Evolutionary conservation across 2,113 vertebrate species (phyloP), one percentile per base, ranked within the genome.

Genomic region (Tenebrosternarchus preto): DNA sequence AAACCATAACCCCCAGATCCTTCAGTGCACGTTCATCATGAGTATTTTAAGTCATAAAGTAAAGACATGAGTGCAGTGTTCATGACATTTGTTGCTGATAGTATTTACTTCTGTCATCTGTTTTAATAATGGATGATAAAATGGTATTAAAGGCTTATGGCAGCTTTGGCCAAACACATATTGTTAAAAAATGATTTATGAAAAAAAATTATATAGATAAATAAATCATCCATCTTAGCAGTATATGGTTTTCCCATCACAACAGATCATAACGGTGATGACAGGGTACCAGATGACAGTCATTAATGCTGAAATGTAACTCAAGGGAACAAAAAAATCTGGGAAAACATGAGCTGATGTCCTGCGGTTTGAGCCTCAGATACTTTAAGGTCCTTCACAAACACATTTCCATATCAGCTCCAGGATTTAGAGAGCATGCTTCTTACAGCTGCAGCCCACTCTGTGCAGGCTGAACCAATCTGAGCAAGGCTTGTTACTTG

Each of bases 211-310:
- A 50, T 12, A 50, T 50, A 50, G 6, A 43, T 43, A 43, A 5
- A 43, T 43, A 43, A 43, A 43, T 22, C 76, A 57, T 68, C 22
- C 8, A 43, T 69, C 43, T 24, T 43, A 71, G 1, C 29, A 24
- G 33, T 56, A n/a, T 7, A 67, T 56, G 46, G 8, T 73, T 80
- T 80, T 80, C 56, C 31, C 43, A 57, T 64, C 60, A 80, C 31
- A 27, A 64, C 16, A 46, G 19, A 73, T 73, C 71, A 36, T 31
- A 31, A 57, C 12, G 27, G 50, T 33, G 27, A 73, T 57, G 71
- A 73, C 31, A 78, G 31, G 57, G 61, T 59, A 71, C 0, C 25
- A 61, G 25, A 71, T 16, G 36, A 78, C 36, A n/a, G 31, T 57
- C 56, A 22, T 74, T 68, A 63, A 67, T 16, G 73, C 27, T 50